Conservation (phyloP, 2,797 vertebrate genomes). For the Danionella dracula region DNA sequence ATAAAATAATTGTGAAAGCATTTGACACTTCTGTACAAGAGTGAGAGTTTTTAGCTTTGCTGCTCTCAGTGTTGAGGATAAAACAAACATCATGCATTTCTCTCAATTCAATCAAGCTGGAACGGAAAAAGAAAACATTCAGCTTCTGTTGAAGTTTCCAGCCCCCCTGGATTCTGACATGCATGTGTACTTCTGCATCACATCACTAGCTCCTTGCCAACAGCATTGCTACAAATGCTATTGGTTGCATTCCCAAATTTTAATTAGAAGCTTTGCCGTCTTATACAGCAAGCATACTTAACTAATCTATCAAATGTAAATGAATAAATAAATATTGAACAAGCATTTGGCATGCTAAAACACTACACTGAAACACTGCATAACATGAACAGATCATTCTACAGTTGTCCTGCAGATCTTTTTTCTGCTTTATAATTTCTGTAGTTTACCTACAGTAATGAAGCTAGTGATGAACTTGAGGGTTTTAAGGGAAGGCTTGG, state of each 20-base stretch:
- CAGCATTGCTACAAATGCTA: slow-evolving; percentile 52
- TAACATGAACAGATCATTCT: slow-evolving; percentile 51
- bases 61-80: slow-evolving; percentile 11
- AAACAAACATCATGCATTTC: slow-evolving; percentile 31
- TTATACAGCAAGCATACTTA: slow-evolving; percentile 41
- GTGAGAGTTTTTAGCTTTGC: slow-evolving; percentile 43
- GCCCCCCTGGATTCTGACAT: slow-evolving; percentile 4
- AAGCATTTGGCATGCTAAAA: slow-evolving; percentile 59
- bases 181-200: slow-evolving; percentile 42
- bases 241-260: slow-evolving; percentile 22
- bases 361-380: slow-evolving; percentile 48
- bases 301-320: slow-evolving; percentile 46
- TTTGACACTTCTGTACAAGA: slow-evolving; percentile 50
- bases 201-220: slow-evolving; percentile 53
- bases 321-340: slow-evolving; percentile 49
- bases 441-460: slow-evolving; percentile 34
- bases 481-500: slow-evolving; percentile 37
- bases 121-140: slow-evolving; percentile 32
- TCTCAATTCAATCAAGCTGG: slow-evolving; percentile 21
- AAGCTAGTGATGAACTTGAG: slow-evolving; percentile 44
- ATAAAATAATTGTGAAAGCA: slow-evolving; percentile 64
- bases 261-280: slow-evolving; percentile 44
- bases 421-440: slow-evolving; percentile 27
- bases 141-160: not conserved
- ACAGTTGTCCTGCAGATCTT: slow-evolving; percentile 16